Evolutionary conservation across 2,888 invertebrate species (phyloP).

Genomic region (Eupithecia abbreviata): DNA sequence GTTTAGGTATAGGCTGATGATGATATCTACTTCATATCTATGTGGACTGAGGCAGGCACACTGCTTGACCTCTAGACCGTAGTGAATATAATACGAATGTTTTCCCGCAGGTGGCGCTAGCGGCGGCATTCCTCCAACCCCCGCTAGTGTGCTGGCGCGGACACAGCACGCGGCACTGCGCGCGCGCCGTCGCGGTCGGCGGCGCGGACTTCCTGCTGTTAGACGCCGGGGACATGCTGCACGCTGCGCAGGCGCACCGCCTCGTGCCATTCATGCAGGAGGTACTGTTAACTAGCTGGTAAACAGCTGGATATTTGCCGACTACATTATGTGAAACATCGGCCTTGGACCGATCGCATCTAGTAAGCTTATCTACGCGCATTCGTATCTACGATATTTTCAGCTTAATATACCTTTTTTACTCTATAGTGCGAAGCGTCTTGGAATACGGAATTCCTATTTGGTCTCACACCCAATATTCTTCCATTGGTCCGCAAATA

Average conservation of each 20-base stretch:
- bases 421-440: too few relatives aligned
- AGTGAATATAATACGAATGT: background rate
- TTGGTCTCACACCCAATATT: too few relatives aligned
- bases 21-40: background rate
- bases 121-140: slow-evolving; percentile 93
- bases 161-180: slow-evolving; percentile 93
- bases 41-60: background rate
- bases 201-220: slow-evolving; percentile 93
- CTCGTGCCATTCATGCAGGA: slow-evolving; percentile 79
- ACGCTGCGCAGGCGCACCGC: slow-evolving; percentile 68
- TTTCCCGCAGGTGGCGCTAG: slow-evolving; percentile 88
- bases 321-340: too few relatives aligned
- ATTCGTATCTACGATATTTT: too few relatives aligned
- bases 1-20: background rate
- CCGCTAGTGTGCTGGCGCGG: slow-evolving; percentile 91
- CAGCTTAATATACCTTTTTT: too few relatives aligned
- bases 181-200: slow-evolving; percentile 87
- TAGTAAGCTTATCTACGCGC: too few relatives aligned
- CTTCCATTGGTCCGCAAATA: too few relatives aligned
- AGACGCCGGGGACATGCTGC: slow-evolving; percentile 95
- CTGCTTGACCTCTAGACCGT: background rate
- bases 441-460: too few relatives aligned
- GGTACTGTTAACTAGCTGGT: slow-evolving; percentile 45
- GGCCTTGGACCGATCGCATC: too few relatives aligned
- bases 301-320: too few relatives aligned